A percentile compares a stretch with the other conserved stretches of the same genome.
These are phyloP conservation scores for Cebus imitator DNA, from an alignment of 2,113 vertebrate genomes.

Conservation along the genomic window DNA sequence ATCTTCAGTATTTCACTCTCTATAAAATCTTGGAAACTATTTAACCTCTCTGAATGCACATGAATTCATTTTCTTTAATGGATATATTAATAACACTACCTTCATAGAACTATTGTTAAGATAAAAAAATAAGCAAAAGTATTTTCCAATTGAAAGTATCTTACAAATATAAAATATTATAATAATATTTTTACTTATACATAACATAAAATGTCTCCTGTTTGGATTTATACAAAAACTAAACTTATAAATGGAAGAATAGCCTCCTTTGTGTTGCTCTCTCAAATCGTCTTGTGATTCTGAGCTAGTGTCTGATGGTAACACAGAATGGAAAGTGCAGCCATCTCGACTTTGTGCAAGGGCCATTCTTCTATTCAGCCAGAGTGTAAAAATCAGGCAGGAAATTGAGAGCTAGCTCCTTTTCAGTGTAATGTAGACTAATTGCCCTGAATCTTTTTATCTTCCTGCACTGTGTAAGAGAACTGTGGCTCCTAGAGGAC, in stretches of 20 bases:
- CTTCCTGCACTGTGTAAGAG: not conserved
- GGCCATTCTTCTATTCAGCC: not conserved
- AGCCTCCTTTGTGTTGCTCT: not conserved
- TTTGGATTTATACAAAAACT: not conserved
- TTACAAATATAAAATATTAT: slow-evolving; percentile 20
- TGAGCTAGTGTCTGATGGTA: not conserved
- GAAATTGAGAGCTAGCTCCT: not conserved
- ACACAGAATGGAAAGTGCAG: not conserved
- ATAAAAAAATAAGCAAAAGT: not conserved
- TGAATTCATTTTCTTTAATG: not conserved
- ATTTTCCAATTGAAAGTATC: not conserved
- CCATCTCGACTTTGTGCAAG: not conserved
- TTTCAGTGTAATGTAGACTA: not conserved
- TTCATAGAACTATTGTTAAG: not conserved
- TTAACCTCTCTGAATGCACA: not conserved
- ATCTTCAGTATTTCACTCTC: not conserved
- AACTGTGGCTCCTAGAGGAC: not conserved
- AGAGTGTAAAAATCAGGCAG: not conserved
- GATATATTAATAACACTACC: not conserved
- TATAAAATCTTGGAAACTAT: slow-evolving; percentile 13
- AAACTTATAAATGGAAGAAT: not conserved
- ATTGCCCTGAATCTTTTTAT: not conserved
- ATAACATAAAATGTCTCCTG: not conserved
- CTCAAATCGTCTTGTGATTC: not conserved
- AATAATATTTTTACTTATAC: not conserved